These are phyloP conservation scores for Neosilurus mollespiculum DNA, from an alignment of 2,797 vertebrate species.

Conservation along the genomic window DNA sequence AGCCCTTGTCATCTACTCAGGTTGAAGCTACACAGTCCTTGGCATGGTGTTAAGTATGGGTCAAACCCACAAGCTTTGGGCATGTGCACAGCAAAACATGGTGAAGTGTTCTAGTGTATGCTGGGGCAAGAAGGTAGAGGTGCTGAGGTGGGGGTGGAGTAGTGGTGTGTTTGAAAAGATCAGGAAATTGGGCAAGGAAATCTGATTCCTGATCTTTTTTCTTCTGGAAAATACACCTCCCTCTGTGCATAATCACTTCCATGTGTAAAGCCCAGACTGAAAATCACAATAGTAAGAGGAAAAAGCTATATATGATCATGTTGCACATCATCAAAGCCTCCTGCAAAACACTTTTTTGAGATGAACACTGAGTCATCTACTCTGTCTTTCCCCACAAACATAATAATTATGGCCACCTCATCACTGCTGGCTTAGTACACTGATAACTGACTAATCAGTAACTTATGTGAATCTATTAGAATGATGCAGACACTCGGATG, in stretches of 20 bases:
- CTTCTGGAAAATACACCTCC: slow-evolving; percentile 63
- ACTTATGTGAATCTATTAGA: slow-evolving; percentile 1
- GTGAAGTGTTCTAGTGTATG: slow-evolving; percentile 29
- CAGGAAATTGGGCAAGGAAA: slow-evolving; percentile 58
- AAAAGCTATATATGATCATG: slow-evolving; percentile 65
- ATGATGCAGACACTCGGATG: slow-evolving; percentile 14
- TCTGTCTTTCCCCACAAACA: slow-evolving; percentile 11
- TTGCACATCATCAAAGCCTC: slow-evolving; percentile 65
- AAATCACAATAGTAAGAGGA: slow-evolving; percentile 65
- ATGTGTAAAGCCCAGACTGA: slow-evolving; percentile 64
- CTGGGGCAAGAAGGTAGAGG: slow-evolving; percentile 23
- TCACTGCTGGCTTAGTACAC: slow-evolving; percentile 9
- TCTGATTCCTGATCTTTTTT: slow-evolving; percentile 41
- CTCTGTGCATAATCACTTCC: slow-evolving; percentile 71
- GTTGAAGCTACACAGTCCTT: slow-evolving; percentile 21
- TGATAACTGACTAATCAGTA: not conserved
- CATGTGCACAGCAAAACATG: slow-evolving; percentile 22
- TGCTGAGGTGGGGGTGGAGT: slow-evolving; percentile 29
- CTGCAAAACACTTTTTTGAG: slow-evolving; percentile 51
- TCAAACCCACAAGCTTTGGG: slow-evolving; percentile 30
- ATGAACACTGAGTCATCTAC: slow-evolving; percentile 53
- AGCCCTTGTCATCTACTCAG: slow-evolving; percentile 10
- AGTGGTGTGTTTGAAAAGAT: slow-evolving; percentile 60
- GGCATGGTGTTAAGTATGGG: slow-evolving; percentile 1
- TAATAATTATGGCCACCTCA: slow-evolving; percentile 34